A percentile compares a stretch with the other conserved stretches of the same genome.
Conservation (phyloP, 2,113 vertebrate species). For the Phocoena sinus region DNA sequence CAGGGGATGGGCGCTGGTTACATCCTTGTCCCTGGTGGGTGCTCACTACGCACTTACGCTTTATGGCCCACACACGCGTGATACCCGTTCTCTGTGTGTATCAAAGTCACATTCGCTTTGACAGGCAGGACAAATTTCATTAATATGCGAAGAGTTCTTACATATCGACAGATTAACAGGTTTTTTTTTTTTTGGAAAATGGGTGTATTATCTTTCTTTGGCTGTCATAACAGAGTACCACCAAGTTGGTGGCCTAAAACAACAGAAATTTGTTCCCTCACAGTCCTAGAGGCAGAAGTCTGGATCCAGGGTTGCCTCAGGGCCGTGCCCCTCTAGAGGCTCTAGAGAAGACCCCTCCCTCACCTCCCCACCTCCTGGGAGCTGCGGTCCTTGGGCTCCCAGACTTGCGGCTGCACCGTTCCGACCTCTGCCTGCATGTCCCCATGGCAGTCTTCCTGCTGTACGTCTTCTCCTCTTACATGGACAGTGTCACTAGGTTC, state of each 20-base stretch:
- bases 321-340: not conserved
- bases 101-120: not conserved
- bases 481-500: not conserved
- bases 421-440: not conserved
- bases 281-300: not conserved
- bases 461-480: not conserved
- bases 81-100: not conserved
- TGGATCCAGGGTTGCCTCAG: not conserved
- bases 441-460: not conserved
- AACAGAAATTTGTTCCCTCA: not conserved
- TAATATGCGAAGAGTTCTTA: not conserved
- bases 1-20: not conserved
- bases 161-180: too few relatives aligned
- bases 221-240: not conserved
- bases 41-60: too few relatives aligned
- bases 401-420: rapidly evolving
- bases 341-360: not conserved
- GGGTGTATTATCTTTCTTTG: not conserved
- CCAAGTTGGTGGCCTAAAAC: not conserved
- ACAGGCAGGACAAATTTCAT: not conserved
- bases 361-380: rapidly evolving
- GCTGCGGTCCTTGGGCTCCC: not conserved
- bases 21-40: not conserved
- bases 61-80: rapidly evolving
- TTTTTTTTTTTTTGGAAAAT: too few relatives aligned